Evolutionary conservation across 64 coral and sea anemone species (phyloP).

Genomic region (Astreopora myriophthalma): DNA sequence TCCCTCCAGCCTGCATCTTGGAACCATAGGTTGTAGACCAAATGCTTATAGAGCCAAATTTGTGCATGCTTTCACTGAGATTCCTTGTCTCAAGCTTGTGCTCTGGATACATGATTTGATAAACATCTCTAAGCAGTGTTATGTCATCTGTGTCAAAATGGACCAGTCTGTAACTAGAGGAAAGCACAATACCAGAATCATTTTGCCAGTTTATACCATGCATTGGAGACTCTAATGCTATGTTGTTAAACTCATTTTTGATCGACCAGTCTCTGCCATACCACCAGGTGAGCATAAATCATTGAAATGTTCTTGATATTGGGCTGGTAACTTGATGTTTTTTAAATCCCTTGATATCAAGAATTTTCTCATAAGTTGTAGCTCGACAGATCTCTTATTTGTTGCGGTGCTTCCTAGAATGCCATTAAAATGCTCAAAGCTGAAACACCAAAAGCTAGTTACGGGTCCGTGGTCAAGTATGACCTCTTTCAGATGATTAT

Average conservation of each 20-base stretch:
- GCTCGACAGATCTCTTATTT: conserved; percentile 42
- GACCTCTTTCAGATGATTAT: conserved; percentile 30
- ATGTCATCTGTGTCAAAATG: conserved; percentile 60
- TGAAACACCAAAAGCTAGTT: conserved; percentile 66
- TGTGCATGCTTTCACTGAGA: conserved; percentile 37
- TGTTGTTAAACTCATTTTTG: conserved; percentile 32
- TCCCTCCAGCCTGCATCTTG: conserved; percentile 51
- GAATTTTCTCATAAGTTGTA: conserved; percentile 13
- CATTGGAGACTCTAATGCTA: conserved; percentile 18
- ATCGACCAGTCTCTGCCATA: neutral
- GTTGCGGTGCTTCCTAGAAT: conserved; percentile 29
- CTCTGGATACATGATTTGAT: conserved; percentile 45
- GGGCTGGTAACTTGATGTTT: neutral
- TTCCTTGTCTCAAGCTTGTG: neutral
- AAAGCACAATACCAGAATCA: conserved; percentile 9
- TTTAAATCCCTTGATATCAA: neutral
- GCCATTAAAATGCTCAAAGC: conserved; percentile 51
- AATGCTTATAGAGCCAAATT: conserved; percentile 61
- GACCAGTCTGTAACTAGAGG: conserved; percentile 35
- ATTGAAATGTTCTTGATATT: neutral
- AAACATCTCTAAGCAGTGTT: conserved; percentile 13
- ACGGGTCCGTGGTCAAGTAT: conserved; percentile 41
- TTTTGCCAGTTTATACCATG: conserved; percentile 60
- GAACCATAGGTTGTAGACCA: conserved; percentile 41
- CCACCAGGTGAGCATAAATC: neutral